Conservation (phyloP, 23 tunicate species). For the Ciona savignyi region DNA sequence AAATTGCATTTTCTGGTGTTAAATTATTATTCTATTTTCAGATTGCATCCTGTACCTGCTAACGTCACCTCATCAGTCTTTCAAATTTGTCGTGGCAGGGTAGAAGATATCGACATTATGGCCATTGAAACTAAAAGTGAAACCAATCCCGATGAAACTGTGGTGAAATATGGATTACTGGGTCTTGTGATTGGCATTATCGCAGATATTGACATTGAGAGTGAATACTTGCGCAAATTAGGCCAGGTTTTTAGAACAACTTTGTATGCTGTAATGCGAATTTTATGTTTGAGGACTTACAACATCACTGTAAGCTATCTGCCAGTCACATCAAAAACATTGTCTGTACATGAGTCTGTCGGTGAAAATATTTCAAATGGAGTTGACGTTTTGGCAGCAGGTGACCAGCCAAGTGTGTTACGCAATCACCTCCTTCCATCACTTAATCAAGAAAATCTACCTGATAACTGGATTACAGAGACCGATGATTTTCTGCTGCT, state of each 20-base stretch:
- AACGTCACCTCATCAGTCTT: conserved; percentile 21
- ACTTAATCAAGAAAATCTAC: conserved; percentile 6
- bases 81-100: conserved; percentile 62
- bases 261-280: conserved; percentile 52
- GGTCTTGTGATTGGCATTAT: conserved; percentile 66
- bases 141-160: conserved; percentile 1
- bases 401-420: not conserved
- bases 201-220: conserved; percentile 90
- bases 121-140: conserved; percentile 34
- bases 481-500: conserved; percentile 21
- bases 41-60: conserved; percentile 28
- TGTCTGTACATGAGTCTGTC: not conserved
- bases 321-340: conserved; percentile 4
- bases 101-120: conserved; percentile 30
- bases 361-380: not conserved
- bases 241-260: conserved; percentile 49
- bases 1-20: not conserved
- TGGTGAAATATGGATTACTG: conserved; percentile 32
- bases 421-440: conserved; percentile 19
- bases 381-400: not conserved
- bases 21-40: conserved; percentile 28
- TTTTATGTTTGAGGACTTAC: conserved; percentile 38
- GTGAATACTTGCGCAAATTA: conserved; percentile 59
- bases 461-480: conserved; percentile 26
- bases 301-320: conserved; percentile 38